These are phyloP conservation scores for Calephelis virginiensis DNA, from an alignment of 1,140 invertebrate genomes.

Conservation along the genomic window DNA sequence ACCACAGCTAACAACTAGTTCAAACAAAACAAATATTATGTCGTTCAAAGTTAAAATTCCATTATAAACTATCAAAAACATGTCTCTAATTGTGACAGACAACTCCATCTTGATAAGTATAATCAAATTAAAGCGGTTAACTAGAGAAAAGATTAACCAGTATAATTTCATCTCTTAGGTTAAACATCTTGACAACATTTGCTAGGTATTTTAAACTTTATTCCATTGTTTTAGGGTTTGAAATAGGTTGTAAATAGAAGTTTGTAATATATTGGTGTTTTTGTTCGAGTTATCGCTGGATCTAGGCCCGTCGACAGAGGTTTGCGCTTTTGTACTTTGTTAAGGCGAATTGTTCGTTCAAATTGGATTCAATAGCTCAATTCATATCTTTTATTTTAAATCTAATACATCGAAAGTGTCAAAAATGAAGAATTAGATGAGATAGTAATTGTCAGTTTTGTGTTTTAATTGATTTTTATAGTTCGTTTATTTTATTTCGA, in stretches of 20 bases:
- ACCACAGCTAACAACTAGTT: neutral
- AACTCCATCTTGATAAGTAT: conserved; percentile 52
- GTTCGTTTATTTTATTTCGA: too few species aligned
- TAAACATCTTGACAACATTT: neutral
- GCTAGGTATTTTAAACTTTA: conserved; percentile 21
- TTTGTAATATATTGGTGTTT: conserved; percentile 22
- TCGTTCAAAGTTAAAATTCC: conserved; percentile 1
- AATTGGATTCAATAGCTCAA: conserved; percentile 52
- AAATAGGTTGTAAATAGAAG: neutral
- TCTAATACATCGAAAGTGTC: conserved; percentile 23
- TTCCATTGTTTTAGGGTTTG: neutral
- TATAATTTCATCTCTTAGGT: conserved; percentile 16
- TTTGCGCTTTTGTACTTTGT: conserved; percentile 49
- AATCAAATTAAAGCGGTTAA: conserved; percentile 53
- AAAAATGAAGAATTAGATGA: conserved; percentile 21
- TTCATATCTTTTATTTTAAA: conserved; percentile 42
- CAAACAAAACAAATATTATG: neutral
- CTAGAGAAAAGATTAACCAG: neutral
- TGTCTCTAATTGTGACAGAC: conserved; percentile 50
- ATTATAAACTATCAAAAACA: conserved; percentile 43
- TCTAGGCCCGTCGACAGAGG: conserved; percentile 50
- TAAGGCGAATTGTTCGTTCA: conserved; percentile 48
- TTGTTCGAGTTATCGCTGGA: conserved; percentile 45
- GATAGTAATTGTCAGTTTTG: neutral
- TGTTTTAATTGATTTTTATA: conserved; percentile 5